Percentiles rank a stretch among this genome's conserved stretches.
phyloP scores from a whole-genome alignment of 2,797 vertebrate species.

The Mormyrops attenuatus region DNA sequence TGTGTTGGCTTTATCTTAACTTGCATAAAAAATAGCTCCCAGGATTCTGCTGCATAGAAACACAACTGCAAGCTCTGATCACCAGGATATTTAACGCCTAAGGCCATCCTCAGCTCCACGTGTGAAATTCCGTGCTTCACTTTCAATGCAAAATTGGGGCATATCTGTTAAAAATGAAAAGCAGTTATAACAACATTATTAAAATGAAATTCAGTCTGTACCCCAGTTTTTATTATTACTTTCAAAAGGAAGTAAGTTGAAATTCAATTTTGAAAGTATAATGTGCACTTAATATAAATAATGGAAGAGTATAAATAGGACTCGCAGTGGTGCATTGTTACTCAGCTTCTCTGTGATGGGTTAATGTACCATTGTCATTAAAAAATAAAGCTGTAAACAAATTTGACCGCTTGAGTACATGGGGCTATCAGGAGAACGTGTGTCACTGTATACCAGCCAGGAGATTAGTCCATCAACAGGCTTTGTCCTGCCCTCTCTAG shows the following conservation, averaged over 20 bases:
- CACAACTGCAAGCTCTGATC: neutral
- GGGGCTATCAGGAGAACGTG: neutral
- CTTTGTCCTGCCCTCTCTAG: neutral
- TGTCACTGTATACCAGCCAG: neutral
- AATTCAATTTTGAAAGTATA: neutral
- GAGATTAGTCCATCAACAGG: neutral
- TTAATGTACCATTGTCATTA: neutral
- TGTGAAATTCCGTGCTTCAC: neutral
- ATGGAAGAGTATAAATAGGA: neutral
- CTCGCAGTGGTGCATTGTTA: neutral
- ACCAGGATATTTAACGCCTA: neutral
- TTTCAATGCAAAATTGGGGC: neutral
- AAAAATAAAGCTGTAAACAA: neutral
- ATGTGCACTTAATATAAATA: neutral
- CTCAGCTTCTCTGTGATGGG: neutral
- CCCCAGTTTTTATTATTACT: neutral
- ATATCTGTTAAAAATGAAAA: neutral
- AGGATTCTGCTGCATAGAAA: neutral
- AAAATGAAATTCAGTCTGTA: neutral
- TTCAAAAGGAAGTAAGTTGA: neutral
- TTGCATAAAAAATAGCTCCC: neutral
- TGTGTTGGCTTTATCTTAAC: neutral
- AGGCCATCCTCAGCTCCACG: neutral
- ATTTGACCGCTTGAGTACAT: neutral
- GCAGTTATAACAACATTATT: neutral